Percentiles rank a stretch among this genome's conserved stretches.
Evolutionary conservation across 2,113 vertebrate genomes (phyloP).

Genomic region (Grallaria varia): DNA sequence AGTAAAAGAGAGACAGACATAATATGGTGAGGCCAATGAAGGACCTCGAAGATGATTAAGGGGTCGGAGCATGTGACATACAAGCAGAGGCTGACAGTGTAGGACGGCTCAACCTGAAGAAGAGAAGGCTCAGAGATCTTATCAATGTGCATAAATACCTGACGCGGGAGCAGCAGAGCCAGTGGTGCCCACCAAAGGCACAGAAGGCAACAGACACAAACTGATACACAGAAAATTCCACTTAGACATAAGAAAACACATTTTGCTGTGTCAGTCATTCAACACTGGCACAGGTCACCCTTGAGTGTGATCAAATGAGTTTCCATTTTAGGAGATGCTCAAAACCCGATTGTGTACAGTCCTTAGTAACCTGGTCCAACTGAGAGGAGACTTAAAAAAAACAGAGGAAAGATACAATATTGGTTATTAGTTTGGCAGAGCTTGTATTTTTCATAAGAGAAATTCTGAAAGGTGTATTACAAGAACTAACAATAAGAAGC

Average conservation of each 20-base stretch:
- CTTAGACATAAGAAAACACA: background rate
- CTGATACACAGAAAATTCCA: background rate
- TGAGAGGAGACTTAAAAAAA: background rate
- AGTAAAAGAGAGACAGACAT: background rate
- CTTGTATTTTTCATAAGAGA: background rate
- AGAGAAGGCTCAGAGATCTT: background rate
- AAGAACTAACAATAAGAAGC: background rate
- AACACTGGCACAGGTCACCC: background rate
- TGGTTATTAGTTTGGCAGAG: background rate
- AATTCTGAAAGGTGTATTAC: background rate
- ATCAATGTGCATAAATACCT: background rate
- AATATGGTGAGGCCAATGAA: background rate
- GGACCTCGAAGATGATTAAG: background rate
- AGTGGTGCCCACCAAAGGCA: background rate
- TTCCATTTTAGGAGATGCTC: background rate
- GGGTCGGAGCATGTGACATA: background rate
- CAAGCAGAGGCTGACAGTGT: background rate
- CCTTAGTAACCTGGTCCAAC: background rate
- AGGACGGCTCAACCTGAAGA: background rate
- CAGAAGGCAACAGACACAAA: background rate
- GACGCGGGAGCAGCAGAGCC: background rate
- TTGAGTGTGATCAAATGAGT: background rate
- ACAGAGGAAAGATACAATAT: background rate
- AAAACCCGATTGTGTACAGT: background rate
- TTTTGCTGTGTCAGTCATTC: background rate